Evolutionary conservation across 2,888 invertebrate species (phyloP).

Genomic region (Eupithecia exiguata): DNA sequence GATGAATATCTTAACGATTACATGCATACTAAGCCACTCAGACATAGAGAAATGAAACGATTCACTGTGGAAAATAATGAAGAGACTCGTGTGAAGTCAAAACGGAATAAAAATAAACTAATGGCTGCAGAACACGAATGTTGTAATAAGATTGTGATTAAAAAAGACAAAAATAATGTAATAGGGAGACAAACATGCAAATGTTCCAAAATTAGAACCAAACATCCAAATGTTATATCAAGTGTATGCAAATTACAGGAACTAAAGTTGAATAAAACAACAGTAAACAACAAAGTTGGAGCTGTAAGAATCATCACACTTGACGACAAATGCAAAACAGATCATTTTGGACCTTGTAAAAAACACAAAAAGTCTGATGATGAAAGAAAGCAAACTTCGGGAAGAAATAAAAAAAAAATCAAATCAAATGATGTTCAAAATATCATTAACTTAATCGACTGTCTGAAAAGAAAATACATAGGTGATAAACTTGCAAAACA

Average conservation of each 20-base stretch:
- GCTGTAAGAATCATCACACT: background rate
- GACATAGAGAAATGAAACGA: background rate
- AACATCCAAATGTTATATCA: background rate
- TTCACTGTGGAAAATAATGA: background rate
- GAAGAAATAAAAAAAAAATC: background rate
- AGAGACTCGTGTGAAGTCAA: background rate
- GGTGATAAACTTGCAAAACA: background rate
- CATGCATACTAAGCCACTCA: background rate
- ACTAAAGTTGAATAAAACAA: background rate
- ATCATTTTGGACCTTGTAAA: background rate
- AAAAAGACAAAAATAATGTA: background rate
- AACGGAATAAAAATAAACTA: background rate
- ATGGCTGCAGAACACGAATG: background rate
- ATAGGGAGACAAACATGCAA: background rate
- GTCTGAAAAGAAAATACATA: background rate
- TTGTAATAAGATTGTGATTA: background rate
- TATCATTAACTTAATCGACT: background rate
- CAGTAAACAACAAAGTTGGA: background rate
- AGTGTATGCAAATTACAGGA: background rate
- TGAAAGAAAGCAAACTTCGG: background rate
- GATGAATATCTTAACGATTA: background rate
- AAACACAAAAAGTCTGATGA: background rate
- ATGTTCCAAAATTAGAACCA: background rate
- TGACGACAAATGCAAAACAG: background rate
- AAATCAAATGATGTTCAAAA: background rate